Conservation (phyloP, 2,113 vertebrate genomes). For the Pedionomus torquatus region DNA sequence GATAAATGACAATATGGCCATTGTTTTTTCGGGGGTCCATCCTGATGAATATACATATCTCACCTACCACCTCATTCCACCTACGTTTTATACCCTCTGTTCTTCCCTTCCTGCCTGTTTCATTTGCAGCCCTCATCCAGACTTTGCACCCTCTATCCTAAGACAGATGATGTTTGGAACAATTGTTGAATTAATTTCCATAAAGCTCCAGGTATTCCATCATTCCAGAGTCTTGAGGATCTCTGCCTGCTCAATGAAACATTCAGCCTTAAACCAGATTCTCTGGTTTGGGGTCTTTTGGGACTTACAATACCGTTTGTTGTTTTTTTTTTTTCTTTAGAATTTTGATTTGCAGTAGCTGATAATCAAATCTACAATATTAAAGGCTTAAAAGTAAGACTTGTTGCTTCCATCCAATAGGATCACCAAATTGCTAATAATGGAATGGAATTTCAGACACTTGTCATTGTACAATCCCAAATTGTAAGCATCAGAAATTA, state of each 20-base stretch:
- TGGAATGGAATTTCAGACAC: not conserved
- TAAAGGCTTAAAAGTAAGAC: not conserved
- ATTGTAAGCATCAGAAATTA: not conserved
- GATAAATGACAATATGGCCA: not conserved
- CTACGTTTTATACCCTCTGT: not conserved
- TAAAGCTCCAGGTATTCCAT: not conserved
- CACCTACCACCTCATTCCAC: not conserved
- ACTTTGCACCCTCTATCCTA: not conserved
- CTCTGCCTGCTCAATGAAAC: not conserved
- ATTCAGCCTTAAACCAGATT: not conserved
- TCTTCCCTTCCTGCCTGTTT: not conserved
- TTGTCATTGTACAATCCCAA: not conserved
- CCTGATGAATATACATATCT: not conserved
- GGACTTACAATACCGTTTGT: not conserved
- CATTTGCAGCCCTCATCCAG: not conserved
- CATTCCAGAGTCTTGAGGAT: not conserved
- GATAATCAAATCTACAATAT: not conserved
- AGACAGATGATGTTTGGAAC: not conserved
- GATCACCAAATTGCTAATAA: not conserved
- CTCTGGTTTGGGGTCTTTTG: not conserved
- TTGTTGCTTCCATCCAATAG: not conserved
- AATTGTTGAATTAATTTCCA: not conserved
- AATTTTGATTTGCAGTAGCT: not conserved
- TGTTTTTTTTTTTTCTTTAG: not conserved
- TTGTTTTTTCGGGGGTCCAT: not conserved